Evolutionary conservation across 2,113 vertebrate genomes (phyloP), one percentile per base, ranked within the genome.

Genomic region (Mirounga angustirostris): DNA sequence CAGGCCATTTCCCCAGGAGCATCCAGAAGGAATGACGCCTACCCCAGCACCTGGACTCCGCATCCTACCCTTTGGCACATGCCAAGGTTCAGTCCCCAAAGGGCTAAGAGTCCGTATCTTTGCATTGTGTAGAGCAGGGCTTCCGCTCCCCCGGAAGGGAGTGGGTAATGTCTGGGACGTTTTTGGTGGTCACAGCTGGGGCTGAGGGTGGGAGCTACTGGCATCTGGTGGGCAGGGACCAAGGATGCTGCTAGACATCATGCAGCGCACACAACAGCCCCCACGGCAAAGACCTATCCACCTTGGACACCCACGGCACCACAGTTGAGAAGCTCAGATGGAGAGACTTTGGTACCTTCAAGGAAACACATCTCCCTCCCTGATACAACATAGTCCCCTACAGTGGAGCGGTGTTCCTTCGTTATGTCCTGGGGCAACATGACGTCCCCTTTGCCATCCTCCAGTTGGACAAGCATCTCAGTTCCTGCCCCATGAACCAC

Each of bases 61-160:
- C 1, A 0, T 16, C 46, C 58, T 36, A 52, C n/a, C 6, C 22
- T 58, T 40, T 2, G 2, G 18, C 56, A 33, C 6, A 4, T 7
- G 33, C 46, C 16, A 2, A 18, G 0, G 11, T 7, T 58, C 9
- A 0, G 36, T 19, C 52, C 74, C 43, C 3, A 5, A 10, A 50
- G 11, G 0, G 13, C 15, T 0, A 9, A 40, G 43, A 69, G 14
- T 21, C 65, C 0, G 0, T 2, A 4, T 21, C 5, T 67, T 4
- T 22, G 50, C 40, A 5, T 0, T 2, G 6, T 5, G 28, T 8
- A 2, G 7, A 22, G 52, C 52, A 8, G 33, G 0, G 15, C 22
- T 30, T 54, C 52, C 10, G 58, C 59, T 4, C 16, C 67, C 52
- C 46, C 30, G 11, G 18, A 11, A 58, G 43, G 61, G 2, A 13